A percentile compares a stretch with the other conserved stretches of the same genome.
phyloP scores from a whole-genome alignment of 2,888 invertebrate genomes.

The Epirrhoe tristata region DNA sequence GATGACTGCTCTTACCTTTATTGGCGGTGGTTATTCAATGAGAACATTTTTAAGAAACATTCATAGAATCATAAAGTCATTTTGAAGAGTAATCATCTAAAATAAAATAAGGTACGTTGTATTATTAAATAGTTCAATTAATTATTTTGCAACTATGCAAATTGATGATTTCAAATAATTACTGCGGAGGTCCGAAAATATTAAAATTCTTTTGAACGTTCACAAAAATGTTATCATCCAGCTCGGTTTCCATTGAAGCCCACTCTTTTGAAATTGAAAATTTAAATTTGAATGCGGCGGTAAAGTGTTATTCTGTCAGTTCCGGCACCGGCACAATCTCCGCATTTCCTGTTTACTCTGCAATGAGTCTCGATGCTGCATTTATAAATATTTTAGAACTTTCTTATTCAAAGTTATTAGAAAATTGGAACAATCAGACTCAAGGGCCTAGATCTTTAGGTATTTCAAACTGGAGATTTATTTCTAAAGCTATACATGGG shows the following conservation, averaged over 20 bases:
- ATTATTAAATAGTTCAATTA: not conserved
- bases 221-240: not conserved
- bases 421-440: not conserved
- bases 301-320: conserved; percentile 32
- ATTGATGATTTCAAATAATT: not conserved
- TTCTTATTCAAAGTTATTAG: not conserved
- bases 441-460: not conserved
- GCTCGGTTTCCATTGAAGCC: conserved; percentile 3
- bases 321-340: conserved; percentile 37
- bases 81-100: too few relatives aligned
- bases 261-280: conserved; percentile 35
- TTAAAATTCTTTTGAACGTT: not conserved
- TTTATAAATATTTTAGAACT: conserved; percentile 9
- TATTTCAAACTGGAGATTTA: not conserved
- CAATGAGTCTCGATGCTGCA: conserved; percentile 23
- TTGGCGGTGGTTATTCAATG: not conserved
- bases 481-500: too few relatives aligned
- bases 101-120: not conserved
- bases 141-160: not conserved
- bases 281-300: conserved; percentile 33
- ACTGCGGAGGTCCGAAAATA: conserved; percentile 1
- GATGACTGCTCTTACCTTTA: not conserved
- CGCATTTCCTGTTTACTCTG: conserved; percentile 36
- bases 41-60: not conserved
- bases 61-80: too few relatives aligned